Conservation (phyloP, 2,113 vertebrate species). For the Brienomyrus brachyistius region DNA sequence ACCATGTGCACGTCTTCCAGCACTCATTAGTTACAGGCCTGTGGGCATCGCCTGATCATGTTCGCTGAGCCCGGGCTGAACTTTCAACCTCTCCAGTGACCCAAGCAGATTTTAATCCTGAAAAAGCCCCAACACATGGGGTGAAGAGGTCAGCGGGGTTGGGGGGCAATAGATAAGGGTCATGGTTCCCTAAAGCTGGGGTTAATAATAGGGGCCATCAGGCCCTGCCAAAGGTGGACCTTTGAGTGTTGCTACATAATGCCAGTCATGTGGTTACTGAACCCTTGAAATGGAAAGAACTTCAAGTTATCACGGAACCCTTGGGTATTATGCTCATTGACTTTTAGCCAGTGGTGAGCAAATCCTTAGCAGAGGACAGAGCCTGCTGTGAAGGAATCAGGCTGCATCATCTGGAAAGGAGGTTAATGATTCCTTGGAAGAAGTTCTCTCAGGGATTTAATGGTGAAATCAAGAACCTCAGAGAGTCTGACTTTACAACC, state of each 20-base stretch:
- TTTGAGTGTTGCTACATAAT: neutral
- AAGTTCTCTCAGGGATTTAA: neutral
- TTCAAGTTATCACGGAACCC: neutral
- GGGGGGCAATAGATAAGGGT: slow-evolving; percentile 5
- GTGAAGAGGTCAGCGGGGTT: neutral
- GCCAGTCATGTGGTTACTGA: neutral
- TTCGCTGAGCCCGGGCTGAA: neutral
- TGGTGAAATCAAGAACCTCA: neutral
- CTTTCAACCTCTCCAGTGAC: neutral
- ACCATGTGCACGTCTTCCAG: neutral
- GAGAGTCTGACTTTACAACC: neutral
- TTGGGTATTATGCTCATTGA: neutral
- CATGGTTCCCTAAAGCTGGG: neutral
- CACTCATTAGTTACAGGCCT: neutral
- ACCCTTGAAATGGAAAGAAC: neutral
- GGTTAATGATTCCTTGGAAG: neutral
- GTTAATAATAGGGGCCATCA: neutral
- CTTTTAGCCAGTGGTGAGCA: neutral
- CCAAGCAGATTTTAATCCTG: neutral
- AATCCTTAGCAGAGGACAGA: neutral
- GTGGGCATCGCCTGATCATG: neutral
- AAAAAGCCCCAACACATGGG: neutral
- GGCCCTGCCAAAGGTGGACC: slow-evolving; percentile 2
- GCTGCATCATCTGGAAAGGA: neutral
- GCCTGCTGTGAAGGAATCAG: neutral